Evolutionary conservation across 2,797 vertebrate species (phyloP).

Genomic region (Poeciliopsis turneri): DNA sequence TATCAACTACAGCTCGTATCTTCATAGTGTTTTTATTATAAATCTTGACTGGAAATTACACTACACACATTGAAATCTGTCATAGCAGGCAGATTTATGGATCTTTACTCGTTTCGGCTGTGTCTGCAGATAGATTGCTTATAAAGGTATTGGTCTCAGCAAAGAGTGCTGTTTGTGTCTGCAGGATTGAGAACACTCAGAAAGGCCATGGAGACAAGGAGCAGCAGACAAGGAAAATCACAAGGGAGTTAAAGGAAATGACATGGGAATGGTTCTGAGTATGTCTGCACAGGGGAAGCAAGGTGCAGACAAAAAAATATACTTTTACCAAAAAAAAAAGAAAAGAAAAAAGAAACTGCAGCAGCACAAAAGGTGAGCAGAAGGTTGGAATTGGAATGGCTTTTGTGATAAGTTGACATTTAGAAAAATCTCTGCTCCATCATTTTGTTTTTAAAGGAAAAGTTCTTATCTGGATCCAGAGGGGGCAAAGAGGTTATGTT

Average conservation of each 20-base stretch:
- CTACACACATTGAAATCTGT: too few relatives aligned
- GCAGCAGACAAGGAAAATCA: constrained; percentile 34
- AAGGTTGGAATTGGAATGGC: constrained; percentile 54
- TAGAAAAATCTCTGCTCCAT: constrained; percentile 62
- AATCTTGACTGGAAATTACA: too few relatives aligned
- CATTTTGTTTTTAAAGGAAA: constrained; percentile 47
- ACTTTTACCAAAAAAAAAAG: not conserved
- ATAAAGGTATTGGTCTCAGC: not conserved
- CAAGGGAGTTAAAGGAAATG: constrained; percentile 25
- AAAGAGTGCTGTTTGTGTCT: constrained; percentile 12
- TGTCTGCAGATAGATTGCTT: not conserved
- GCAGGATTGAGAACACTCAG: constrained; percentile 47
- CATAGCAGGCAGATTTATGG: not conserved
- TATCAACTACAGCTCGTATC: not conserved
- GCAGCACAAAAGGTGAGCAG: constrained; percentile 22
- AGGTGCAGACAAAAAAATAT: constrained; percentile 37
- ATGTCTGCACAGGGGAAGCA: not conserved
- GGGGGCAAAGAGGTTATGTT: not conserved
- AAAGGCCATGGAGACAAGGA: constrained; percentile 50
- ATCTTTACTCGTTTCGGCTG: not conserved
- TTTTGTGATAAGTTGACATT: constrained; percentile 75
- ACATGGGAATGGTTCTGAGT: constrained; percentile 14
- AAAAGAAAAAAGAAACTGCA: constrained; percentile 14
- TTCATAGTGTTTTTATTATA: not conserved
- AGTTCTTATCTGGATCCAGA: constrained; percentile 49